Evolutionary conservation across 2,113 vertebrate genomes (phyloP), one percentile per base, ranked within the genome.

Genomic region (Apaloderma vittatum): DNA sequence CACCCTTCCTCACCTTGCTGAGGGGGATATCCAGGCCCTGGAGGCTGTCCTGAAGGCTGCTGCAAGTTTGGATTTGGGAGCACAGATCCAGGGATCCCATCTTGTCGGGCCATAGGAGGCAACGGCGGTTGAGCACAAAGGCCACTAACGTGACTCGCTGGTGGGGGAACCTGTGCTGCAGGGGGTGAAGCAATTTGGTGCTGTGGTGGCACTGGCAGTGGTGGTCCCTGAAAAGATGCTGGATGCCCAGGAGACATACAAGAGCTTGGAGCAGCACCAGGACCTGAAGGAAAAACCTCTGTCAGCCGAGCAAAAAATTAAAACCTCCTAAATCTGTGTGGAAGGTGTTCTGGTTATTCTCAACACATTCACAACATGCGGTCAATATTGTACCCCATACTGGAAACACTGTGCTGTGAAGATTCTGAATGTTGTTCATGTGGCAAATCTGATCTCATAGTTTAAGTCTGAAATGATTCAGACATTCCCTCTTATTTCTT

Each of bases 1-100:
- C 18, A 52, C 12, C 36, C 23, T 11, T n/a, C 75, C 95, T 90
- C 98, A 99, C 99, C 98, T 97, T 97, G 98, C 97, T 99, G 99
- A 27, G 98, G 98, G 88, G 98, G 97, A 93, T 98, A 99, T 23
- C 98, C 99, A 81, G 97, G 48, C 40, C 98, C 98, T 89, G 97
- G 91, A 32, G 74, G 81, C 83, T 98, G 97, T 81, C 98, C 98
- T 7, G 98, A 93, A n/a, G 97, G 97, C 18, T 98, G 97, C 0
- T 98, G 98, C 79, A 99, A 98, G 82, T 97, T 98, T 52, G 98
- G 92, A 32, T 95, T 97, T 3, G 97, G 67, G 46, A 97, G 96
- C 34, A 94, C 89, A 15, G 98, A 92, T 6, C 98, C 98, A 74
- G 98, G 67, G 36, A 98, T 98, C 15, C 98, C 98, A 36, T 98